Percentiles rank a stretch among this genome's conserved stretches.
These are phyloP conservation scores for Pogona vitticeps DNA, from an alignment of 2,113 vertebrate genomes.

Conservation along the genomic window DNA sequence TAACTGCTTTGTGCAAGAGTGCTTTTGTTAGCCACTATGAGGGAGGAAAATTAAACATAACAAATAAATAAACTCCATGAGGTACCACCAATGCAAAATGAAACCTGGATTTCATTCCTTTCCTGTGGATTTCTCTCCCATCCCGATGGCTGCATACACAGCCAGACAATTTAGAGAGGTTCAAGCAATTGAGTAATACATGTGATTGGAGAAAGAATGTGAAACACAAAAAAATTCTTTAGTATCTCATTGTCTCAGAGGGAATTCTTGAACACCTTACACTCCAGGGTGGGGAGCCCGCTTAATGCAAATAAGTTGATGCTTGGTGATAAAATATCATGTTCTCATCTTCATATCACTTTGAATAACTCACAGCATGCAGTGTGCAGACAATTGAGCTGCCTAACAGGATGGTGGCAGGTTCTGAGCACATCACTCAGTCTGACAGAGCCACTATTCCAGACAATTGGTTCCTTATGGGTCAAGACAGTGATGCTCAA, in stretches of 20 bases:
- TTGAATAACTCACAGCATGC: slow-evolving; percentile 68
- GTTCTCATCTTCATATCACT: slow-evolving; percentile 45
- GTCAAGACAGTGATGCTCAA: slow-evolving; percentile 79
- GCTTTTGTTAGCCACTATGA: neutral
- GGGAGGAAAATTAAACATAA: neutral
- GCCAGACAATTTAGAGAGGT: neutral
- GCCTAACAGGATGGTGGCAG: slow-evolving; percentile 61
- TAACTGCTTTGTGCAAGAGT: neutral
- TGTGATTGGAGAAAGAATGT: neutral
- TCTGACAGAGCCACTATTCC: slow-evolving; percentile 80
- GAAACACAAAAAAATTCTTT: too few relatives aligned
- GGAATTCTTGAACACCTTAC: too few relatives aligned
- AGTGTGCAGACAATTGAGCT: slow-evolving; percentile 66
- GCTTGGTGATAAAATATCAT: slow-evolving; percentile 44
- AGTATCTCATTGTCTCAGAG: too few relatives aligned
- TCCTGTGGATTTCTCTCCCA: neutral
- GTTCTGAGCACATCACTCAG: slow-evolving; percentile 79
- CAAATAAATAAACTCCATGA: neutral
- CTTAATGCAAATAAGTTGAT: slow-evolving; percentile 27
- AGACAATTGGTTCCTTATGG: slow-evolving; percentile 81
- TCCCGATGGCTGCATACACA: neutral
- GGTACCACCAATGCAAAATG: neutral
- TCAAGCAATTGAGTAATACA: neutral
- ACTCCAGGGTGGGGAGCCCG: neutral
- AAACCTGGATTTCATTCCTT: neutral